Base-by-base conservation (phyloP, 2,888 invertebrate genomes). In the Drosophila anomalata region DNA sequence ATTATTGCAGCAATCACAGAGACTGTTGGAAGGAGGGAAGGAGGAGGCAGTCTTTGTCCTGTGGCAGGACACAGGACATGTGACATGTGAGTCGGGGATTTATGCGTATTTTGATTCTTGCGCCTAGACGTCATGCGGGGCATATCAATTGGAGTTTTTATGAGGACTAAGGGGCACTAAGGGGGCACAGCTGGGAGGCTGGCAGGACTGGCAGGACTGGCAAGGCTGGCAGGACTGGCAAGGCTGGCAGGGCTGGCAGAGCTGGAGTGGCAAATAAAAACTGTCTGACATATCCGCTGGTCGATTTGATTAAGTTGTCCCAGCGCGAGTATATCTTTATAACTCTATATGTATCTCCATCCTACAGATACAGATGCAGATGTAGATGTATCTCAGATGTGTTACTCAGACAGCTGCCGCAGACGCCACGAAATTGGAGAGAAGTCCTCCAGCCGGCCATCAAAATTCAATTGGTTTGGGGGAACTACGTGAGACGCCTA, bases 391-490 rank as follows among this genome's bases (percentile, higher is more conserved):
- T 31, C 31, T 31, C 31, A 24, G 36, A 52, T 33, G 24, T 26
- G 56, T 4, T 4, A 48, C 59, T 53, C 44, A 53, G 52, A 56
- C 73, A 71, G 56, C 73, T 73, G 73, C 53, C 54, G 41, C 68
- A 36, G 41, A 24, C 42, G 51, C 50, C 58, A 44, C 58, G 36
- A 33, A 44, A 57, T 46, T 20, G 39, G 17, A 41, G 22, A 17
- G 62, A 12, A 48, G 39, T 3, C 42, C 41, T 2, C 11, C 20
- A 22, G 48, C 44, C 41, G 44, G 60, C 75, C 78, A 88, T 83
- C 87, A 77, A 88, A 83, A 88, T 88, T 83, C 82, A 83, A 88
- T 83, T 88, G 82, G 84, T 79, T 79, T 83, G 72, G 39, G 66
- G 36, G 46, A 39, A 73, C 73, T 73, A 85, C 88, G 80, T 81